Base-by-base conservation (phyloP, 2,888 invertebrate species). In the Eutolmus rufibarbis region DNA sequence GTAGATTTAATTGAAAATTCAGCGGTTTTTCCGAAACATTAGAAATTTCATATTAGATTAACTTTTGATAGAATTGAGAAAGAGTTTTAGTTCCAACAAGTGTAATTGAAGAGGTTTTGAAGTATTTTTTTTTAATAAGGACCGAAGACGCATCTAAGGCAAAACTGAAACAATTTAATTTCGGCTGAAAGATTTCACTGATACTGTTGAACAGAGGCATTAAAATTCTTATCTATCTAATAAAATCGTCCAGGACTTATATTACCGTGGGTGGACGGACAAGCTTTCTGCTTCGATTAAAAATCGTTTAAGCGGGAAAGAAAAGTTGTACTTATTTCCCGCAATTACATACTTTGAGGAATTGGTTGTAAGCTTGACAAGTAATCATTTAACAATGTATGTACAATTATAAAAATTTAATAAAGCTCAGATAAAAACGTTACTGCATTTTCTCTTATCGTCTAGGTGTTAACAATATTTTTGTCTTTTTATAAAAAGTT, bases 351-450 rank as follows among this genome's bases (percentile, higher is more conserved):
- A 66, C 3, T 28, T 66, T 66, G 28, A 23, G 23, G 66, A 66
- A 28, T 66, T n/a, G 5, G 16, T 76, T 76, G 16, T 40, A 76
- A 76, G 40, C 40, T 34, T 76, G 76, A 76, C 34, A 66, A 66
- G 12, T 66, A 66, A 66, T 66, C 28, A 66, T 78, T 78, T 37
- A 78, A 78, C 23, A 23, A 78, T 78, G 2, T 81, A 81, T 81
- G 81, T 81, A 81, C 51, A 81, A 81, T 81, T 56, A 31, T 81
- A 81, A 81, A 81, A 56, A 28, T 81, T 51, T 28, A 81, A 81
- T 51, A 81, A 81, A 81, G 81, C 81, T 51, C n/a, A 51, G 23
- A 51, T 81, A 81, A 81, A 81, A 81, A 56, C 34, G 51, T 81
- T 81, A 56, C 46, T 81, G 56, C 81, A 56, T 31, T 51, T 81